phyloP scores from a whole-genome alignment of 1,140 invertebrate species.

The Heliothis virescens region DNA sequence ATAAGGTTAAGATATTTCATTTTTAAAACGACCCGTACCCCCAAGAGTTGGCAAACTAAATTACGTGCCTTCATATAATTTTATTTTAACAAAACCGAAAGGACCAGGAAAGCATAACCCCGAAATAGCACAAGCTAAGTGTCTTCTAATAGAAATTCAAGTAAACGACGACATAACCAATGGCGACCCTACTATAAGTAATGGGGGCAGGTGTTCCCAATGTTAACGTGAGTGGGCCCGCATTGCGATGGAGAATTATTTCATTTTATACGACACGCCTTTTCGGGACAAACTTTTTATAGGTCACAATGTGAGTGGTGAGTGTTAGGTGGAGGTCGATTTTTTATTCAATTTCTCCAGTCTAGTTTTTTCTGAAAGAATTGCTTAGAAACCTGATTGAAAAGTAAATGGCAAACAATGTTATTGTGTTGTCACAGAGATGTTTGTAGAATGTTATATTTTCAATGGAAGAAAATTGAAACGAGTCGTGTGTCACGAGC shows the following conservation, averaged over 20 bases:
- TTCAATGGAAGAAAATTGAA: too few species aligned
- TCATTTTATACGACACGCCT: conserved; percentile 27
- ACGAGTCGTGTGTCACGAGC: too few species aligned
- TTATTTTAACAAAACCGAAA: background rate
- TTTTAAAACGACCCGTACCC: too few species aligned
- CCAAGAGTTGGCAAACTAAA: too few species aligned
- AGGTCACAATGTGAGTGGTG: conserved; percentile 11
- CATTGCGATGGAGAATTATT: conserved; percentile 32
- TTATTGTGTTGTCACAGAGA: too few species aligned
- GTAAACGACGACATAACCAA: conserved; percentile 37
- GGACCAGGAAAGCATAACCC: conserved; percentile 13
- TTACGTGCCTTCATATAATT: too few species aligned
- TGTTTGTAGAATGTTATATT: too few species aligned
- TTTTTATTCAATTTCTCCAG: background rate
- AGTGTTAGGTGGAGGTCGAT: conserved; percentile 3
- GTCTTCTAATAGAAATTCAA: conserved; percentile 38
- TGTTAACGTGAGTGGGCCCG: conserved; percentile 31
- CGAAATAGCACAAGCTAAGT: conserved; percentile 29
- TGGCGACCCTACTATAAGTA: conserved; percentile 39
- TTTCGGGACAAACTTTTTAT: conserved; percentile 28
- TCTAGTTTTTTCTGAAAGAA: background rate
- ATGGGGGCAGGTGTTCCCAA: conserved; percentile 34
- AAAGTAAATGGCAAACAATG: too few species aligned
- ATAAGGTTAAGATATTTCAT: too few species aligned
- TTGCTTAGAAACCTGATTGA: background rate